phyloP scores from a whole-genome alignment of 2,888 invertebrate species.

The Zaprionus obscuricornis region DNA sequence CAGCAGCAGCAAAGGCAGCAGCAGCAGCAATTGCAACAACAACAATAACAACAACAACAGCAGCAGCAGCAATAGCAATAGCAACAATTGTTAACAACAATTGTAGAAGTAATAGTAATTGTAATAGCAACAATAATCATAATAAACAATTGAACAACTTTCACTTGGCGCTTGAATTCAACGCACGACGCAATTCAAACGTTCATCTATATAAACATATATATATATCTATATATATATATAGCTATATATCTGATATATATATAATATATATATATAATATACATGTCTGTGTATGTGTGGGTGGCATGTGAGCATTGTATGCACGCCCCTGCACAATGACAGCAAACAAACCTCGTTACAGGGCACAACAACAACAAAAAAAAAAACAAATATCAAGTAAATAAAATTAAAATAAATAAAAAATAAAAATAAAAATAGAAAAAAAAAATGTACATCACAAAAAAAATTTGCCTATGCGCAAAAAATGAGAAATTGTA shows the following conservation, averaged over 20 bases:
- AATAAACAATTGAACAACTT: constrained; percentile 80
- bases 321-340: constrained; percentile 53
- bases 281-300: constrained; percentile 25
- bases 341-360: constrained; percentile 37
- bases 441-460: constrained; percentile 10
- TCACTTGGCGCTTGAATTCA: constrained; percentile 82
- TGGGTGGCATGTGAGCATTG: constrained; percentile 39
- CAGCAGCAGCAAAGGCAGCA: constrained; percentile 12
- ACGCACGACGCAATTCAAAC: constrained; percentile 76
- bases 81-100: constrained; percentile 8
- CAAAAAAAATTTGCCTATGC: constrained; percentile 40
- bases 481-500: constrained; percentile 24
- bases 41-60: constrained; percentile 1
- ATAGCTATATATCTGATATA: constrained; percentile 1
- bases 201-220: constrained; percentile 33
- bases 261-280: constrained; percentile 2
- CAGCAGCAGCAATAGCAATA: constrained; percentile 1
- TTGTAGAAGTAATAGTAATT: constrained; percentile 46
- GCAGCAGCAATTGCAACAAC: constrained; percentile 20
- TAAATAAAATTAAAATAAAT: constrained; percentile 4
- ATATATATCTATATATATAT: constrained; percentile 11
- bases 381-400: constrained; percentile 6
- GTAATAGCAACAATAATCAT: constrained; percentile 62
- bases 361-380: constrained; percentile 24
- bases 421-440: constrained; percentile 7